Base-by-base conservation (phyloP, 2,113 vertebrate species). In the Manacus vitellinus region DNA sequence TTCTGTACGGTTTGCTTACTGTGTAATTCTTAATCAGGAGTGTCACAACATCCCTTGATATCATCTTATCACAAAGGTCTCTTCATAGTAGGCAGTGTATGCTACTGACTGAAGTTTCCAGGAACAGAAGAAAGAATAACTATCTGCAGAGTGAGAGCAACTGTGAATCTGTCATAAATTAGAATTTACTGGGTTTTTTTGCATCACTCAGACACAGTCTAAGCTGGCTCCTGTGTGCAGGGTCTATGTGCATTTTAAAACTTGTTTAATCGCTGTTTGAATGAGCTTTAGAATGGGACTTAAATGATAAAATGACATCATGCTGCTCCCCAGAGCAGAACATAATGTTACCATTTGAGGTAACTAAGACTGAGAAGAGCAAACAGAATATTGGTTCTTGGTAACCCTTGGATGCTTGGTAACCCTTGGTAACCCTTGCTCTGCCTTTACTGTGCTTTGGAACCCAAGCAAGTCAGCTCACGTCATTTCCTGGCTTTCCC, bases 21-120 rank as follows among this genome's bases (percentile, higher is more conserved):
- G 30, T 95, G 47, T 94, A 94, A 59, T 95, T 93, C 90, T 88
- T 96, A 96, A 96, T 95, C 65, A 88, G 73, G 54, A 77, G 51
- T 94, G 85, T 93, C 94, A 96, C 78, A 96, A 77, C 92, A 88
- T 96, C 67, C 65, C 79, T 94, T 92, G 89, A 62, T 96, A 88
- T 37, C 63, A 77, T 95, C 82, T 80, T 94, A 88, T 81, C 90
- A 93, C 75, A 84, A 79, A 95, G 46, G 79, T 94, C 68, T 89
- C 76, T 80, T 94, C 51, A 0, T 86, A 56, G 59, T 84, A 83
- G 75, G 65, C 47, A 52, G 1, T 67, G 56, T 74, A 10, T 63
- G 51, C 62, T 92, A 58, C 81, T 79, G 85, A 89, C 66, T 89
- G 59, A 23, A 67, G 65, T 85, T 90, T 90, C 90, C 62, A 92